Conservation (phyloP, 2,888 invertebrate genomes). For the Miltochrista miniata region DNA sequence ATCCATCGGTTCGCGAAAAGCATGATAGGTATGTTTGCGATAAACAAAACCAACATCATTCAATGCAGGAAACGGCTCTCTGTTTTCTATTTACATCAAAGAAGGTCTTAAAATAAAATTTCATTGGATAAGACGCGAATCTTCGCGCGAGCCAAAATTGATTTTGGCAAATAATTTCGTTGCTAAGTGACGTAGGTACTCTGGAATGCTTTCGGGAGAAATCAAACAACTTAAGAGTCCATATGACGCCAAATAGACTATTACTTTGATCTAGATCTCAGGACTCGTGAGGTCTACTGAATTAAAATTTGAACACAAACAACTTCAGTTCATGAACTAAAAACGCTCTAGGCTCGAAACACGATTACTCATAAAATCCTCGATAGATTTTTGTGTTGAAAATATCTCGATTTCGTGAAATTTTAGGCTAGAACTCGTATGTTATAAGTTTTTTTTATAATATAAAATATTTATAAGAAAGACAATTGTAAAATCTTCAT, state of each 20-base stretch:
- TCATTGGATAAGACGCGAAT: neutral
- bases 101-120: neutral
- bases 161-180: neutral
- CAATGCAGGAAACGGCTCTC: neutral
- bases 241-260: neutral
- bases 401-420: too few species aligned
- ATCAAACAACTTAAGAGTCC: neutral
- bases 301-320: too few species aligned
- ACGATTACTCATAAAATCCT: too few species aligned
- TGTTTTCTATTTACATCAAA: slow-evolving; percentile 8
- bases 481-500: too few species aligned
- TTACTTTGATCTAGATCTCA: too few species aligned
- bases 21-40: neutral
- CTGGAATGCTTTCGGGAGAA: neutral
- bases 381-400: too few species aligned
- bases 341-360: too few species aligned
- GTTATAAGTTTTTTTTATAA: too few species aligned
- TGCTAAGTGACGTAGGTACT: neutral
- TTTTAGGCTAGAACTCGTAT: too few species aligned
- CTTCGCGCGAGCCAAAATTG: neutral
- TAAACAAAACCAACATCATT: slow-evolving; percentile 8
- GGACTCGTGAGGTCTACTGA: too few species aligned
- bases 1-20: neutral
- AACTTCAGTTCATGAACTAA: too few species aligned
- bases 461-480: too few species aligned